These are phyloP conservation scores for Melanargia galathea DNA, from an alignment of 2,888 invertebrate genomes.

Conservation along the genomic window DNA sequence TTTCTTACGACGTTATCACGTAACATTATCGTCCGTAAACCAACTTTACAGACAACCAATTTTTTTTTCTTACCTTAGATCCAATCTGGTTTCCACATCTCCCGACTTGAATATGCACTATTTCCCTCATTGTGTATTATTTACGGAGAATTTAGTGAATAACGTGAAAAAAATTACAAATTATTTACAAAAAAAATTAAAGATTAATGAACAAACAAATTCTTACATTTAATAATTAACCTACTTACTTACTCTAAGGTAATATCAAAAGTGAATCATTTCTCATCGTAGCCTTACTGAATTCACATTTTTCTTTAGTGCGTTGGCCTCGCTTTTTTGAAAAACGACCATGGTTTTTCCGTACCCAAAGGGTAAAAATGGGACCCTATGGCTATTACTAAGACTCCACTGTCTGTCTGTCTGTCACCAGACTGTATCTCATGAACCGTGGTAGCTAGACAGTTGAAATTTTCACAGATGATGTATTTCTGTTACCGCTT, in stretches of 20 bases:
- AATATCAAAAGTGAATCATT: background rate
- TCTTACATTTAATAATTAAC: constrained; percentile 9
- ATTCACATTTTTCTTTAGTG: background rate
- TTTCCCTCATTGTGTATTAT: constrained; percentile 85
- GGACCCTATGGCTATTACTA: no score
- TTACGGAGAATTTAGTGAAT: background rate
- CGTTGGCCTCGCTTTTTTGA: constrained; percentile 10
- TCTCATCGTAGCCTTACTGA: constrained; percentile 4
- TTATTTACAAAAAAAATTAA: constrained; percentile 7
- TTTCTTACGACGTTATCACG: no score
- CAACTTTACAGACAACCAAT: no score
- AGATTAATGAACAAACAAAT: background rate
- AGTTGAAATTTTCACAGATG: no score
- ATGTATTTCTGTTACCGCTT: no score
- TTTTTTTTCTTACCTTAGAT: constrained; percentile 83
- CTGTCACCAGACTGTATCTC: no score
- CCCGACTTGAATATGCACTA: constrained; percentile 88
- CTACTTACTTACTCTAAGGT: background rate
- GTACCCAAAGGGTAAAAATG: background rate
- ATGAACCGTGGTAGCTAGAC: no score
- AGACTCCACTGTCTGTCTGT: no score
- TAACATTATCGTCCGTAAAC: no score
- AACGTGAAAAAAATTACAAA: constrained; percentile 5
- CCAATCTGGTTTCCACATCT: constrained; percentile 86
- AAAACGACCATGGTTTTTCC: no score